These are phyloP conservation scores for Yponomeuta malinellus DNA, from an alignment of 2,888 invertebrate genomes.

Conservation along the genomic window DNA sequence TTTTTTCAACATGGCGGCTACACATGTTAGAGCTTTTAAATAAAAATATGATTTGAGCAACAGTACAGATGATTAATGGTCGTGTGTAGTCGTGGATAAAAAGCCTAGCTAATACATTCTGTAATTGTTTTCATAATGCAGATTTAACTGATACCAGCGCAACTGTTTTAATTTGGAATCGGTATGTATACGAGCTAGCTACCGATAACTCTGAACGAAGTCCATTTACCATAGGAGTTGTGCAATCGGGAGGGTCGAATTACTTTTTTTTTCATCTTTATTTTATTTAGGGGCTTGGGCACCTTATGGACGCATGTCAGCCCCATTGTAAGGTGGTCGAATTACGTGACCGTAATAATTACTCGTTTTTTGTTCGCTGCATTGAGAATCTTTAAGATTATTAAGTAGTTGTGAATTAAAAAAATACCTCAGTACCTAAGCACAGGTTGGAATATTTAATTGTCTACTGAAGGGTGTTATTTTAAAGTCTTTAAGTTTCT, in stretches of 20 bases:
- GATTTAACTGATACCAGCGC: background rate
- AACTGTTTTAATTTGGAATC: background rate
- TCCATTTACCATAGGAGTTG: background rate
- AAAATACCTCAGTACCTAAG: too few relatives aligned
- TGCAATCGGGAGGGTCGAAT: background rate
- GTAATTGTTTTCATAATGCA: background rate
- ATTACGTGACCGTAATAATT: background rate
- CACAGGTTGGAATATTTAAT: too few relatives aligned
- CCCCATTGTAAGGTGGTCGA: background rate
- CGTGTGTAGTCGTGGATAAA: background rate
- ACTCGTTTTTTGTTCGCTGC: background rate
- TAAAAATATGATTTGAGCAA: conserved; percentile 4
- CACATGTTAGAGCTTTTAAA: conserved; percentile 5
- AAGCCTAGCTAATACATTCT: background rate
- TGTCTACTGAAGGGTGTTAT: too few relatives aligned
- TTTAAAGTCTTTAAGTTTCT: too few relatives aligned
- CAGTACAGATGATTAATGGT: conserved; percentile 8
- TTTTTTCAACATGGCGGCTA: conserved; percentile 8
- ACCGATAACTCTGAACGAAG: background rate
- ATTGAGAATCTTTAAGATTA: background rate
- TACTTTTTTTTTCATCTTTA: background rate
- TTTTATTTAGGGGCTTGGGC: too few relatives aligned
- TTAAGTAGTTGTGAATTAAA: too few relatives aligned
- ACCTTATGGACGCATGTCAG: too few relatives aligned
- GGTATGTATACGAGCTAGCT: background rate